A percentile compares a stretch with the other conserved stretches of the same genome.
phyloP scores from a whole-genome alignment of 2,797 vertebrate genomes.

The Tarsius wallacei region DNA sequence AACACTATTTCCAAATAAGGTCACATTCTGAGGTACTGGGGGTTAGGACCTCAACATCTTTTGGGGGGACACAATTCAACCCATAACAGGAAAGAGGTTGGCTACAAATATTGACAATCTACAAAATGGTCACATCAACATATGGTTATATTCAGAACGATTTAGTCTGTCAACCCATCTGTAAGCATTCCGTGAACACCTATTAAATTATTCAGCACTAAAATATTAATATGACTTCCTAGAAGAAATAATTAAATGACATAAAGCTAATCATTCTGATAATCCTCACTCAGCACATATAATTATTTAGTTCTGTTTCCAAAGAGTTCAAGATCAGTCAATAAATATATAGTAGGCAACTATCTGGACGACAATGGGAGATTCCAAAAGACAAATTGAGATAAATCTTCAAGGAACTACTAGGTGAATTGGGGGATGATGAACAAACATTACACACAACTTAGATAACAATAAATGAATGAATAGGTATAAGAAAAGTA shows the following conservation, averaged over 20 bases:
- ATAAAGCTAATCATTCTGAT: not conserved
- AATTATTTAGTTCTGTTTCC: slow-evolving; percentile 46
- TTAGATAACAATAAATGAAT: slow-evolving; percentile 44
- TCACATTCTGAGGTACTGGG: not conserved
- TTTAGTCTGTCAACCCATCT: not conserved
- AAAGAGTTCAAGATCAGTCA: not conserved
- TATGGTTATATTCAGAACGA: slow-evolving; percentile 8
- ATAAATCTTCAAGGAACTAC: slow-evolving; percentile 47
- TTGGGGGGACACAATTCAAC: not conserved
- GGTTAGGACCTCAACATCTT: not conserved
- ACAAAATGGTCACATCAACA: slow-evolving; percentile 6
- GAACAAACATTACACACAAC: not conserved
- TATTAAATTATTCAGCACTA: slow-evolving; percentile 41
- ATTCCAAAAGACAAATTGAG: not conserved
- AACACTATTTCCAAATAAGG: slow-evolving; percentile 44
- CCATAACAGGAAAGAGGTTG: not conserved
- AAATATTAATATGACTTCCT: slow-evolving; percentile 47
- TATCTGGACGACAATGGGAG: not conserved
- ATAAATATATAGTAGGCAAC: slow-evolving; percentile 7
- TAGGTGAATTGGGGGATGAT: not conserved
- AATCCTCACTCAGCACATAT: not conserved
- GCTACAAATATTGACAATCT: slow-evolving; percentile 21
- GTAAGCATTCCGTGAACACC: not conserved
- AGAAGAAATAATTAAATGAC: slow-evolving; percentile 61
- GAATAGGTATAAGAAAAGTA: not conserved